These are phyloP conservation scores for Bombus sylvicola DNA, from an alignment of 1,140 invertebrate genomes.

Conservation along the genomic window DNA sequence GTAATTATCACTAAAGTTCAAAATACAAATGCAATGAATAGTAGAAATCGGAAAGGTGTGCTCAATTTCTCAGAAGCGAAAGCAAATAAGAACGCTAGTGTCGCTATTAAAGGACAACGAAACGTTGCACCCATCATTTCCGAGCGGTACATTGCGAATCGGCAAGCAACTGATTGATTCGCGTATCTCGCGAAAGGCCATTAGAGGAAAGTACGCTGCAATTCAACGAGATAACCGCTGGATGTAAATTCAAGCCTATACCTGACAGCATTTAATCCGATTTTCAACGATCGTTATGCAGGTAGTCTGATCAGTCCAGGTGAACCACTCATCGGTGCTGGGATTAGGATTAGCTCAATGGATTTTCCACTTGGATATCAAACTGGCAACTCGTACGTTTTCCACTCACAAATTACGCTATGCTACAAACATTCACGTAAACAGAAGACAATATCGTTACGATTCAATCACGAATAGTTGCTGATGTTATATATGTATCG, in stretches of 20 bases:
- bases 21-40: neutral
- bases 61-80: conserved; percentile 4
- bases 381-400: conserved; percentile 26
- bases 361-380: conserved; percentile 46
- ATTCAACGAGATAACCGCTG: conserved; percentile 44
- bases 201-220: conserved; percentile 45
- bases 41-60: neutral
- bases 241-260: conserved; percentile 51
- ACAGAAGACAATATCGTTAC: neutral
- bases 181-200: conserved; percentile 38
- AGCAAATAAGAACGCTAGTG: neutral
- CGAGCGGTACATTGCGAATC: conserved; percentile 2
- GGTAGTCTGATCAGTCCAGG: conserved; percentile 40
- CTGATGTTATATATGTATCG: neutral
- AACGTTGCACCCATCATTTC: conserved; percentile 21
- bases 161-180: conserved; percentile 47
- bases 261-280: conserved; percentile 55
- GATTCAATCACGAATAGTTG: neutral
- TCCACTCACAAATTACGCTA: neutral
- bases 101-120: conserved; percentile 39
- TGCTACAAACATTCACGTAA: neutral
- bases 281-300: conserved; percentile 51
- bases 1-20: neutral
- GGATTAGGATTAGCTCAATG: conserved; percentile 56
- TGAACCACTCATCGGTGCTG: conserved; percentile 44